A percentile compares a stretch with the other conserved stretches of the same genome.
These are phyloP conservation scores for Amblyopsis rosae DNA, from an alignment of 2,113 vertebrate species.

Conservation along the genomic window DNA sequence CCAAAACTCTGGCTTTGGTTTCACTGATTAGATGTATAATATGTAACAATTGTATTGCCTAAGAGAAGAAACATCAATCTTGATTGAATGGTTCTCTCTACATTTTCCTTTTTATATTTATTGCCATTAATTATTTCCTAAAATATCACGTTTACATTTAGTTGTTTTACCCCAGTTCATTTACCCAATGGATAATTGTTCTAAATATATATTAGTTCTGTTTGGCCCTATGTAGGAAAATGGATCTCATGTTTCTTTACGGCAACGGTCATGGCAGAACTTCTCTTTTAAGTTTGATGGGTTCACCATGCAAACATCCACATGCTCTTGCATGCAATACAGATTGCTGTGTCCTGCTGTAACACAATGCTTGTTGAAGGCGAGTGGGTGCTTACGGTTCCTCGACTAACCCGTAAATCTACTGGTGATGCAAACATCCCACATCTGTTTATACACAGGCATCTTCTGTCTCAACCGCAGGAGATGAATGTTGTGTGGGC, in stretches of 20 bases:
- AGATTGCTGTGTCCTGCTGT: conserved; percentile 8
- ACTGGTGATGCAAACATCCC: conserved; percentile 49
- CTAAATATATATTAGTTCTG: background rate
- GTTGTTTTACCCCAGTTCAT: background rate
- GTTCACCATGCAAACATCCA: no score
- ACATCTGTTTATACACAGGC: conserved; percentile 58
- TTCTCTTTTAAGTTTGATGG: no score
- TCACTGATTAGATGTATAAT: no score
- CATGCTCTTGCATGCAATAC: background rate
- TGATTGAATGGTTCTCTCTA: background rate
- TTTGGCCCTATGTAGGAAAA: background rate
- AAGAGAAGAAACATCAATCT: background rate
- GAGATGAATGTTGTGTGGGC: conserved; percentile 52
- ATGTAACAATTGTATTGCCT: no score
- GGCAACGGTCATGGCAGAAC: background rate
- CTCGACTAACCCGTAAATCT: conserved; percentile 57
- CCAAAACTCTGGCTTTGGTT: background rate
- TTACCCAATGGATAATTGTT: background rate
- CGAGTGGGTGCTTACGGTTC: conserved; percentile 34
- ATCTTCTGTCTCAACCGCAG: conserved; percentile 38
- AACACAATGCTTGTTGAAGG: conserved; percentile 10
- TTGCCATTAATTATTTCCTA: background rate
- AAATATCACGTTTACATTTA: background rate
- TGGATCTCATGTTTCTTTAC: background rate
- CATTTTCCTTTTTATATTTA: background rate